Evolutionary conservation across 2,888 invertebrate species (phyloP).

Genomic region (Congeria kusceri): DNA sequence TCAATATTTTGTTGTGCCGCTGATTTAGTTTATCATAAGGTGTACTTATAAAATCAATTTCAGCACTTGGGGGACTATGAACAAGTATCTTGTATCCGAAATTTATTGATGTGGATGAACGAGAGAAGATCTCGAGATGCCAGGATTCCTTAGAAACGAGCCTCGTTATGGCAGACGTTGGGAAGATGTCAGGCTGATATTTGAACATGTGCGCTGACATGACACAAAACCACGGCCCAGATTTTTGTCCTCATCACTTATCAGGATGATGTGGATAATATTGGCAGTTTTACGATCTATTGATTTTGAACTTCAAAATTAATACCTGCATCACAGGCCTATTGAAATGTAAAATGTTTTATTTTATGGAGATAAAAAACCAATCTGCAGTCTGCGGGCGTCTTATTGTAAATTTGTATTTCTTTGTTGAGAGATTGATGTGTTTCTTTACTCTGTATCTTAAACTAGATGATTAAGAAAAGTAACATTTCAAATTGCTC

Average conservation of each 20-base stretch:
- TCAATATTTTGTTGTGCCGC: conserved; percentile 31
- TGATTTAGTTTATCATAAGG: conserved; percentile 60
- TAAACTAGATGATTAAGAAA: too few relatives aligned
- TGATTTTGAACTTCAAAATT: neutral
- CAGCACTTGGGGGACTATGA: conserved; percentile 50
- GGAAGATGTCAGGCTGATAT: conserved; percentile 2
- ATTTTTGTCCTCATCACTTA: neutral
- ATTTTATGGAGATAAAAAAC: too few relatives aligned
- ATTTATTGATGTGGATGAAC: conserved; percentile 56
- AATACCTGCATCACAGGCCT: too few relatives aligned
- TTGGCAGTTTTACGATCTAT: conserved; percentile 7
- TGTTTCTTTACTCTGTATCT: too few relatives aligned
- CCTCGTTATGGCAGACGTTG: conserved; percentile 17
- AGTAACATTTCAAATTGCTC: too few relatives aligned
- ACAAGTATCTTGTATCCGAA: conserved; percentile 60
- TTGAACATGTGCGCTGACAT: neutral
- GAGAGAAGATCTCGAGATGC: conserved; percentile 54
- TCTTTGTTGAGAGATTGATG: too few relatives aligned
- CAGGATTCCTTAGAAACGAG: conserved; percentile 41
- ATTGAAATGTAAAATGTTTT: too few relatives aligned
- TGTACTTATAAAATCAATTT: conserved; percentile 59
- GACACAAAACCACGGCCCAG: neutral
- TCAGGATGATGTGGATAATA: conserved; percentile 4
- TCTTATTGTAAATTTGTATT: too few relatives aligned
- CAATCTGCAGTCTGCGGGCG: too few relatives aligned